Percentiles rank a stretch among this genome's conserved stretches.
Conservation (phyloP, 2,113 vertebrate genomes). For the Myotis yumanensis region DNA sequence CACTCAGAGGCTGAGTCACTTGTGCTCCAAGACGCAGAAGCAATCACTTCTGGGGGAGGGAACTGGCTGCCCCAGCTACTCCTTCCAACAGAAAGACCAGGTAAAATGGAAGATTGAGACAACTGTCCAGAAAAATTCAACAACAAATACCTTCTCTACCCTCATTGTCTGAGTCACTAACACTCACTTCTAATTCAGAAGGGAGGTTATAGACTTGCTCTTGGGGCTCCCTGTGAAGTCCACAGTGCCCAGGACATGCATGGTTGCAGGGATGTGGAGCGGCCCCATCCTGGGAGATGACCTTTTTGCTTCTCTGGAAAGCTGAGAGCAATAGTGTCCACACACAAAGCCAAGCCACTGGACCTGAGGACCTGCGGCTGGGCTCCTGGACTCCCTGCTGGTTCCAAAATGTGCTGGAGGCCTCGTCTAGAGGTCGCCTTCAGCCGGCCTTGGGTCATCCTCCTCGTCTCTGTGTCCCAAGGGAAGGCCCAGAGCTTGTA, state of each 20-base stretch:
- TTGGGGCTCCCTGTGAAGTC: background rate
- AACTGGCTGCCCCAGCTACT: background rate
- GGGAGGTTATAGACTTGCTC: background rate
- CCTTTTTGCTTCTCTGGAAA: background rate
- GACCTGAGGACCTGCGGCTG: background rate
- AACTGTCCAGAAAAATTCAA: background rate
- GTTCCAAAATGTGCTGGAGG: accelerated
- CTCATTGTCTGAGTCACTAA: background rate
- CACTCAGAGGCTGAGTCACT: background rate
- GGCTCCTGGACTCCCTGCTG: background rate
- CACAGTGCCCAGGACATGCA: background rate
- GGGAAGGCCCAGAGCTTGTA: background rate
- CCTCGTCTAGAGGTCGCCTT: background rate
- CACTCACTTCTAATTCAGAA: background rate
- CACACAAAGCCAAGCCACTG: background rate
- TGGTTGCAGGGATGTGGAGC: too few relatives aligned
- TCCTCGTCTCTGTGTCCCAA: background rate
- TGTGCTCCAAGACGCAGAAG: background rate
- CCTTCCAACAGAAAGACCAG: background rate
- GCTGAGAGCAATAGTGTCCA: background rate
- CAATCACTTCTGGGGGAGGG: background rate
- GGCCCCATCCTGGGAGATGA: background rate
- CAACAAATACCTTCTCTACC: too few relatives aligned
- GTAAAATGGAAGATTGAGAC: accelerated
- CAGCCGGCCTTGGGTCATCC: background rate